Evolutionary conservation across 2,797 vertebrate genomes (phyloP), one percentile per base, ranked within the genome.

Genomic region (Hylomyscus alleni): DNA sequence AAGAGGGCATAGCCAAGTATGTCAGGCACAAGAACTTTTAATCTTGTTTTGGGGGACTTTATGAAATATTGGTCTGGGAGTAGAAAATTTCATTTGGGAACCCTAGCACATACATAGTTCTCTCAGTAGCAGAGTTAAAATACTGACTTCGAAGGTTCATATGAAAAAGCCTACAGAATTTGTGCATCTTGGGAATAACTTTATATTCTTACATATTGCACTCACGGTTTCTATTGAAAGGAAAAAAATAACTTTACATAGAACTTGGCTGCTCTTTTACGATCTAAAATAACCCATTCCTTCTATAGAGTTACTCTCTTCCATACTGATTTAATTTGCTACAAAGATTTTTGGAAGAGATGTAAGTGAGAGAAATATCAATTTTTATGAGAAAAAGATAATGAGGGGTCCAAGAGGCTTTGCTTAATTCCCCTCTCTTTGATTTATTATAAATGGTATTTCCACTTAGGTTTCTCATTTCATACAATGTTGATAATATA

Each of bases 41-140:
- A 95, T 96, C 97, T 76, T 96, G 89, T 98, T 97, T 75, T 40
- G 3, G 20, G 9, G 60, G 86, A 31, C 94, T 98, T 98, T 95
- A 97, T 96, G 92, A 90, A 96, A 94, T 90, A 97, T 93, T 98
- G 81, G 88, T 95, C 95, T 97, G 93, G 92, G 97, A 97, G 50
- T 91, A 82, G 12, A 92, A 69, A 96, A 62, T 89, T 98, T 93
- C 86, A 29, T 94, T 91, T 97, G 97, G 95, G 95, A 97, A 97
- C 91, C 90, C 60, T 54, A 97, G 52, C 77, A 92, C 91, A 96
- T 88, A 90, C 90, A 50, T 44, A 87, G 72, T 97, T 97, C 83
- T 95, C 94, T 97, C 95, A 95, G 90, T 93, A 88, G 20, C 91
- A 37, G 15, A 69, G 62, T 96, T 93, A 91, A 94, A 96, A 97